Percentiles rank a stretch among this genome's conserved stretches.
phyloP scores from a whole-genome alignment of 2,797 vertebrate genomes.

The Microcaecilia unicolor region DNA sequence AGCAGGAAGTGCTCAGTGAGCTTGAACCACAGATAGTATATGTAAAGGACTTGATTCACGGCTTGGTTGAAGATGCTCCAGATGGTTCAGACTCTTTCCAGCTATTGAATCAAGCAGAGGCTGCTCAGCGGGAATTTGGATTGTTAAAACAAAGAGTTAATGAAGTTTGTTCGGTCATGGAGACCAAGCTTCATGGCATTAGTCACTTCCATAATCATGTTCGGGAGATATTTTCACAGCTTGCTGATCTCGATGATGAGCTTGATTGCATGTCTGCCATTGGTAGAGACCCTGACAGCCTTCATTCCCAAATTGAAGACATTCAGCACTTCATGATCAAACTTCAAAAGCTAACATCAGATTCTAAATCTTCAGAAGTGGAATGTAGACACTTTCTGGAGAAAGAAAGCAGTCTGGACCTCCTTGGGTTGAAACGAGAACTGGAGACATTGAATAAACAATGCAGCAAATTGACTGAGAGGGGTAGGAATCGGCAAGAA shows the following conservation, averaged over 20 bases:
- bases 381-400: conserved; percentile 83
- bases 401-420: conserved; percentile 83
- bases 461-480: conserved; percentile 75
- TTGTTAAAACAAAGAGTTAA: conserved; percentile 74
- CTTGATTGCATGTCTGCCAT: conserved; percentile 85
- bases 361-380: conserved; percentile 69
- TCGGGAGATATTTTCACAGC: conserved; percentile 85
- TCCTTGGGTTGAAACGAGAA: conserved; percentile 84
- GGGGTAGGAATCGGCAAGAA: conserved; percentile 69
- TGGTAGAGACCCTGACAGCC: conserved; percentile 79
- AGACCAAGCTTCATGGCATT: conserved; percentile 85
- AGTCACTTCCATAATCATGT: conserved; percentile 79
- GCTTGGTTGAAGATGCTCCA: conserved; percentile 82
- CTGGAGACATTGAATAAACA: conserved; percentile 86
- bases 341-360: conserved; percentile 56
- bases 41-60: conserved; percentile 77
- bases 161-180: conserved; percentile 75
- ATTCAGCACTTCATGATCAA: conserved; percentile 70
- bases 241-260: conserved; percentile 89
- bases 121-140: conserved; percentile 68
- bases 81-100: conserved; percentile 65
- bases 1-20: conserved; percentile 78
- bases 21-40: conserved; percentile 86
- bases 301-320: conserved; percentile 86
- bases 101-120: conserved; percentile 67